These are phyloP conservation scores for Amniataba percoides DNA, from an alignment of 2,797 vertebrate species.

Conservation along the genomic window DNA sequence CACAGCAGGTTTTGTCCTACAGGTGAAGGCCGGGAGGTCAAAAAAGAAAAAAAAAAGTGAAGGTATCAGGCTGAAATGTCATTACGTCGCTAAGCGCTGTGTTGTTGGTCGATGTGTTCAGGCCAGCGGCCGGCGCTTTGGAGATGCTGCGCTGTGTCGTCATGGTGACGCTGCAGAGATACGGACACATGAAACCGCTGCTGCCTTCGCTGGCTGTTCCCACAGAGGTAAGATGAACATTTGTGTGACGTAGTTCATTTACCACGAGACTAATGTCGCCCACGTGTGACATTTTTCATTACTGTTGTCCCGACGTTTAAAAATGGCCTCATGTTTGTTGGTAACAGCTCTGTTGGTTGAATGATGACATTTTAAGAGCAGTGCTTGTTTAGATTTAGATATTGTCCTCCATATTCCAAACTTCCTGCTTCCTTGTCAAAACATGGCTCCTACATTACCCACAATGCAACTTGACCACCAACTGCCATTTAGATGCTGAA, in stretches of 20 bases:
- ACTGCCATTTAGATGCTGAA: background rate
- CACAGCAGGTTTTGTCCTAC: background rate
- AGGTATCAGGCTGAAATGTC: constrained; percentile 1
- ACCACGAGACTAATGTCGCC: background rate
- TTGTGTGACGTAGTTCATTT: background rate
- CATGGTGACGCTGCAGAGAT: constrained; percentile 80
- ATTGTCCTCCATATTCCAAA: no score
- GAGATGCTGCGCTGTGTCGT: constrained; percentile 87
- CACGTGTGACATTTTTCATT: background rate
- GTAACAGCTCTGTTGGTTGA: no score
- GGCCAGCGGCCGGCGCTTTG: constrained; percentile 81
- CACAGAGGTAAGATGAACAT: constrained; percentile 86
- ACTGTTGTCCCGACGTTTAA: background rate
- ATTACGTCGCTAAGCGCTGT: background rate
- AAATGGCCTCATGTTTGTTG: no score
- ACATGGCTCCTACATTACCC: no score
- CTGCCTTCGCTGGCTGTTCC: constrained; percentile 74
- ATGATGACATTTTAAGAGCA: no score
- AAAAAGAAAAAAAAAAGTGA: background rate
- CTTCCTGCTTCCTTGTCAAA: no score
- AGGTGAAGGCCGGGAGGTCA: background rate
- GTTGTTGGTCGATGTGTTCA: constrained; percentile 59
- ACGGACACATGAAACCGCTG: constrained; percentile 77
- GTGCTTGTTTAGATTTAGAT: no score
- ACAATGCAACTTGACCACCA: no score